Conservation (phyloP, 2,888 invertebrate species). For the Masnerella sp. region DNA sequence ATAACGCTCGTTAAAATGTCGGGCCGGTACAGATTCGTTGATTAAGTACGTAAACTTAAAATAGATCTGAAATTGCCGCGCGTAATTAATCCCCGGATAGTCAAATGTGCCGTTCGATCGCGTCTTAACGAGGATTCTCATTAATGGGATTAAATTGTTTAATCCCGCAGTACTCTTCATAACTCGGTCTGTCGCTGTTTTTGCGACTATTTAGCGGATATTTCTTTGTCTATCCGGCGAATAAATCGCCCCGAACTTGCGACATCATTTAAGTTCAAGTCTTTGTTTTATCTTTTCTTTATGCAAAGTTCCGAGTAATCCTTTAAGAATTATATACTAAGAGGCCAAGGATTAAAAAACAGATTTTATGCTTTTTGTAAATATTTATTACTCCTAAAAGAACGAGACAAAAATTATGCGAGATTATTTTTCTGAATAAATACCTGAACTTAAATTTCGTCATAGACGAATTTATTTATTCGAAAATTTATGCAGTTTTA, state of each 20-base stretch:
- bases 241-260: constrained; percentile 6
- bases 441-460: no score
- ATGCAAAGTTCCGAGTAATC: constrained; percentile 18
- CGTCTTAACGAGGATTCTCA: constrained; percentile 10
- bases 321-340: constrained; percentile 21
- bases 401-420: no score
- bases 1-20: constrained; percentile 15
- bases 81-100: constrained; percentile 15
- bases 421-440: no score
- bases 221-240: not conserved
- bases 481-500: no score
- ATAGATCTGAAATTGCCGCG: constrained; percentile 3
- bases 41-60: constrained; percentile 11
- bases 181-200: constrained; percentile 3
- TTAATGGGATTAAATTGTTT: constrained; percentile 20
- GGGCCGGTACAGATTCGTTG: constrained; percentile 9
- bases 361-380: constrained; percentile 2
- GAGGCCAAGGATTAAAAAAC: constrained; percentile 7
- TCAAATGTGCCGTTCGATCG: constrained; percentile 5
- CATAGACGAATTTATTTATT: no score
- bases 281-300: constrained; percentile 27
- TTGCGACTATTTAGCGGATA: not conserved
- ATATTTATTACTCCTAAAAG: constrained; percentile 19
- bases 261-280: constrained; percentile 8
- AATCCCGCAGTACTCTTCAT: not conserved